phyloP scores from a whole-genome alignment of 2,113 vertebrate genomes.

The Turnix velox region DNA sequence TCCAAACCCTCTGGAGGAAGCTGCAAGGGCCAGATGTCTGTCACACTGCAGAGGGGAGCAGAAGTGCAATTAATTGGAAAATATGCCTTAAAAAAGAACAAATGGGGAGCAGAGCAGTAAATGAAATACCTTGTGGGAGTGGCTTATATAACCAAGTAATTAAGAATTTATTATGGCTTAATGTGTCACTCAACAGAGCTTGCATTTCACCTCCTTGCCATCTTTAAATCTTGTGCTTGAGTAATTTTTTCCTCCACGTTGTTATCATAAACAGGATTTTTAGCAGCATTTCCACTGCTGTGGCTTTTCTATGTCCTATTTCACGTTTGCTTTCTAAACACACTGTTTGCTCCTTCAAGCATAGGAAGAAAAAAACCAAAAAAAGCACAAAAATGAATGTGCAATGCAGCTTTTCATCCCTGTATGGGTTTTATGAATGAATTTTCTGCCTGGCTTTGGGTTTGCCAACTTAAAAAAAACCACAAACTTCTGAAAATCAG shows the following conservation, averaged over 20 bases:
- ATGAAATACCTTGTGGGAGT: neutral
- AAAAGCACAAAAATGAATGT: neutral
- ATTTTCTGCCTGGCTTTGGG: neutral
- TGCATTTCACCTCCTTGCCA: neutral
- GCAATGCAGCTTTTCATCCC: neutral
- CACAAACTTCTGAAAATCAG: neutral
- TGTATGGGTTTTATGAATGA: constrained; percentile 10
- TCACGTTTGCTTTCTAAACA: neutral
- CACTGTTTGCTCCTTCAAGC: neutral
- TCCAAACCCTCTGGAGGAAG: neutral
- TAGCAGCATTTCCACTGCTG: neutral
- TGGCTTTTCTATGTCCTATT: neutral
- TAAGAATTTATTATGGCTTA: neutral
- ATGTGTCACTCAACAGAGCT: neutral
- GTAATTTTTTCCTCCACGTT: neutral
- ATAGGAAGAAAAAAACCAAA: neutral
- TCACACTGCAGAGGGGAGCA: accelerated
- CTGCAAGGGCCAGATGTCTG: neutral
- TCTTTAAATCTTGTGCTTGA: neutral
- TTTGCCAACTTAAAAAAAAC: neutral
- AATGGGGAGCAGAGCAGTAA: neutral
- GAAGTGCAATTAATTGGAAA: neutral
- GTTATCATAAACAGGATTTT: neutral
- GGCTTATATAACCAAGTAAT: neutral
- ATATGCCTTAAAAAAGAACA: neutral